Base-by-base conservation (phyloP, 2,888 invertebrate species). In the Hirtodrosophila trivittata region DNA sequence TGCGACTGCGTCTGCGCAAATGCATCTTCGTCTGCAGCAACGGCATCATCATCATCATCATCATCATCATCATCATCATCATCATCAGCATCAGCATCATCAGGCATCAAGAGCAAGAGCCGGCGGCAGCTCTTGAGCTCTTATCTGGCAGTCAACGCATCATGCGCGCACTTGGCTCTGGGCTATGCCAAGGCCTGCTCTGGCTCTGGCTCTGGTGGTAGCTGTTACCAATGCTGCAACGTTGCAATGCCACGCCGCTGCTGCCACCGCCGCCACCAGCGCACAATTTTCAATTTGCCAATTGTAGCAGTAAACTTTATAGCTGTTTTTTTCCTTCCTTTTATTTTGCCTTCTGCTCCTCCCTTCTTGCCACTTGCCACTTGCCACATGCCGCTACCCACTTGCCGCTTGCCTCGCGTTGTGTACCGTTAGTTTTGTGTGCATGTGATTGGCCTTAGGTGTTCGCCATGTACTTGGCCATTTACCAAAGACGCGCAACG, bases 271-370 rank as follows among this genome's bases (percentile, higher is more conserved):
- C 54, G 14, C 26, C 30, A 45, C 51, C 57, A 43, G 86, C 85
- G 62, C 66, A 69, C 83, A 84, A 78, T 87, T 87, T 87, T 87
- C 87, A 84, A 84, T 84, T 84, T 84, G 86, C 83, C 87, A 84
- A 87, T 87, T 84, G 87, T 82, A 83, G 83, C 83, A 84, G 83
- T 85, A 86, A 84, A 82, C 55, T 67, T 84, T 71, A 69, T 86
- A 81, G 84, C 81, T 77, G 78, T 75, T 55, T 49, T 59, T 67
- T 55, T 41, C 21, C 21, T 26, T 55, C 39, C 62, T 56, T 45
- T 35, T n/a, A n/a, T 56, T 42, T 52, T 16, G 10, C 41, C 65
- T 41, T 32, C 10, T n/a, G 7, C 28, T 12, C 10, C 35, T 7
- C 28, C 6, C 9, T 28, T 9, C 28, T 1, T 28, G 28, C 28